phyloP scores from a whole-genome alignment of 2,888 invertebrate species.

The Altica lythri region DNA sequence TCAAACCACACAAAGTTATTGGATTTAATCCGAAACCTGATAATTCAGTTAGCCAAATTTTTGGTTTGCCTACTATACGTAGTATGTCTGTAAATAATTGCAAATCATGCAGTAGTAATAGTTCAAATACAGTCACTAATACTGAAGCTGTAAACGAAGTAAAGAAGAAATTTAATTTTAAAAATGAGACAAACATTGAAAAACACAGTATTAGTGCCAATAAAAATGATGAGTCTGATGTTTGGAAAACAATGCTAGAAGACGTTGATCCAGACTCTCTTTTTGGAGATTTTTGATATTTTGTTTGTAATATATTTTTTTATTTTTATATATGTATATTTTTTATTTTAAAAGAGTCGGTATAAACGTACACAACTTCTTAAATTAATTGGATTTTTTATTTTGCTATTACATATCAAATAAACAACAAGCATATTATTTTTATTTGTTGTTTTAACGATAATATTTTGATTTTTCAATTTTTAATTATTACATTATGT shows the following conservation, averaged over 20 bases:
- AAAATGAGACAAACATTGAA: neutral
- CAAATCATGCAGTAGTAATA: conserved; percentile 6
- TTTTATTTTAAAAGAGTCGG: no score
- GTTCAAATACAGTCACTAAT: conserved; percentile 1
- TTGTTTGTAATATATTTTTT: conserved; percentile 6
- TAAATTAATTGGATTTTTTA: no score
- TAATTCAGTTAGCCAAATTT: no score
- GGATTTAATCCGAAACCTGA: no score
- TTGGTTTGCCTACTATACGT: no score
- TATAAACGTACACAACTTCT: no score
- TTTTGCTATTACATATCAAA: neutral
- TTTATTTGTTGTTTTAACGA: neutral
- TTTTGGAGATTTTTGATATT: conserved; percentile 46
- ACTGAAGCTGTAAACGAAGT: neutral
- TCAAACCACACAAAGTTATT: no score
- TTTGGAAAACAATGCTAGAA: conserved; percentile 43
- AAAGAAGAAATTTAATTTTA: conserved; percentile 23
- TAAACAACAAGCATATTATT: no score
- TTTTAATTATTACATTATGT: no score
- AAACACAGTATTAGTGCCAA: no score
- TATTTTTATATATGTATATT: neutral
- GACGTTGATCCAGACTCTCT: conserved; percentile 45
- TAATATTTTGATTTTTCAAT: no score
- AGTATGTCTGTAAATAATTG: neutral
- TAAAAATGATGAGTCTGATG: conserved; percentile 39